Evolutionary conservation across 2,113 vertebrate species (phyloP), one percentile per base, ranked within the genome.

Genomic region (Hystrix brachyura): DNA sequence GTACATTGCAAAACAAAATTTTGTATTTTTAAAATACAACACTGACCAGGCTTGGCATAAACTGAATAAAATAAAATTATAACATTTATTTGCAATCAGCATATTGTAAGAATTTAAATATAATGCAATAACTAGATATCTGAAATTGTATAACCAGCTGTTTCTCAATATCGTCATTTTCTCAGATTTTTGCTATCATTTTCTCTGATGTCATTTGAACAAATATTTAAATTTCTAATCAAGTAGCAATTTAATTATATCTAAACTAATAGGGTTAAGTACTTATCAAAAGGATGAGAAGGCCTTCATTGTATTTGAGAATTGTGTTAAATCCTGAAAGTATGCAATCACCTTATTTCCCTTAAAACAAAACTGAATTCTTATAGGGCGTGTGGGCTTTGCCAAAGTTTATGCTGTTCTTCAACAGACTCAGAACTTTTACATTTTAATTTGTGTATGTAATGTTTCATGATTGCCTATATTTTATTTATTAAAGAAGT

Each of bases 381-480:
- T 8, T 67, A 13, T 1, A 51, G 19, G 32, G 1, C 67, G 25
- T 62, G 1, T 46, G 14, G 19, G 2, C 78, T 10, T 76, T 69
- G 0, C 8, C 53, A 91, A 48, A 48, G 19, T 74, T 90, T 29
- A 65, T 3, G 13, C 1, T 55, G 6, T 2, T 23, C 13, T 17
- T 43, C 11, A 15, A 32, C 60, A 72, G 13, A 65, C 1, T 64
- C 25, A 69, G 1, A 12, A 62, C 43, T 5, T 25, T n/a, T 55
- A 3, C 25, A 69, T 11, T 94, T 14, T 18, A 38, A 67, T 69
- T 53, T 69, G 27, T 23, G 1, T 76, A 80, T 71, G 64, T 14
- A 59, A 29, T 1, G 3, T 65, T 11, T 55, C 7, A 4, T 71
- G 18, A 0, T 89, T 55, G 0, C 13, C 7, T 80, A 23, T 0